Base-by-base conservation (phyloP, 2,888 invertebrate species). In the Meta bourneti region DNA sequence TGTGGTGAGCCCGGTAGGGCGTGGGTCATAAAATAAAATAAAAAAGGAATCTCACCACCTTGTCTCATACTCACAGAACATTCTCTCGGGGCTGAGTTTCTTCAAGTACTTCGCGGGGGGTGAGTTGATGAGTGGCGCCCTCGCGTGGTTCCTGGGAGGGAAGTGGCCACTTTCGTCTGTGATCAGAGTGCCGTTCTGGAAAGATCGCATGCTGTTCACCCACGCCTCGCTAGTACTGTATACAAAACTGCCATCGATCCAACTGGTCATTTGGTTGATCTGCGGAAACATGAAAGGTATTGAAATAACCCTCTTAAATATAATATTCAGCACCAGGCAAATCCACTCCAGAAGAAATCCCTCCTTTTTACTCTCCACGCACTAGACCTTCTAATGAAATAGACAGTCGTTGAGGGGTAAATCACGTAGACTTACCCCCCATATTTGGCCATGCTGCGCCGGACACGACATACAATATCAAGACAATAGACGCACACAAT, bases 181-280 rank as follows among this genome's bases (percentile, higher is more conserved):
- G 83, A 97, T 94, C 93, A 99, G 96, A 85, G 97, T 97, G 77
- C 99, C 99, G 94, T 99, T 98, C 20, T 97, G 96, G 95, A 98
- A 99, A 93, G 98, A 97, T 94, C 99, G 96, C 97, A 99, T 98
- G 93, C 98, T 97, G 95, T 98, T 98, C 94, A 98, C 97, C 98
- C 99, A 99, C 89, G 99, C 98, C 95, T 99, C 98, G 94, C 98
- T 98, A 83, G 98, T 98, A 94, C 99, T 99, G 96, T 99, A 99
- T 94, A 99, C 97, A 95, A 99, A 99, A 95, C 99, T 99, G 93
- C 98, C 99, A 95, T 99, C 99, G 94, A 99, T 98, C 98, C 99
- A 99, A 94, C 98, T 98, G 83, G 99, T 99, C 95, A 98, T 98
- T 95, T 98, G 97, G 96, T 99, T 99, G 94, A 98, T 96, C 98